Percentiles rank a stretch among this genome's conserved stretches.
Evolutionary conservation across 37 sponge, comb jelly and placozoan genomes (phyloP).

Genomic region (Geodia barretti): DNA sequence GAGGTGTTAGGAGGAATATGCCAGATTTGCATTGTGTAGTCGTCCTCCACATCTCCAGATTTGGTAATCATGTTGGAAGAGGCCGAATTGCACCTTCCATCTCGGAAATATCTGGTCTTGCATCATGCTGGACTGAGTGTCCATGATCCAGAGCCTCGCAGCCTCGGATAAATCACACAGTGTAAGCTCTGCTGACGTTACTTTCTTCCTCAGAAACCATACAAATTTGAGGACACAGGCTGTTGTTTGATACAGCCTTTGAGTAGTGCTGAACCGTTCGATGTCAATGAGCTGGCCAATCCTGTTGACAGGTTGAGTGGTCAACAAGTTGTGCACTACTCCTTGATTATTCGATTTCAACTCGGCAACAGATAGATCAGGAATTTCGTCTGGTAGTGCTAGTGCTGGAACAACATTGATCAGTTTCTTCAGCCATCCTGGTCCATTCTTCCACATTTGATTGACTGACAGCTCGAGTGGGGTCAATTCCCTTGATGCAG

Average conservation of each 20-base stretch:
- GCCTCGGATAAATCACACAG: constrained; percentile 1
- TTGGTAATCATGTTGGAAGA: constrained; percentile 12
- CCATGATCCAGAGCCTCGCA: constrained; percentile 35
- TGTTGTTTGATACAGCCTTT: constrained; percentile 29
- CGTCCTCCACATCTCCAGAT: constrained; percentile 25
- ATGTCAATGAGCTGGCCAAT: constrained; percentile 10
- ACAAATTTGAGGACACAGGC: constrained; percentile 30
- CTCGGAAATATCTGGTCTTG: constrained; percentile 25
- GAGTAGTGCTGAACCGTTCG: constrained; percentile 26
- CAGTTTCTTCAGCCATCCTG: constrained; percentile 15
- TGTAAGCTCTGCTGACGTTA: constrained; percentile 16
- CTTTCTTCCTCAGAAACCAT: constrained; percentile 16
- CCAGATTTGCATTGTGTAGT: constrained; percentile 24
- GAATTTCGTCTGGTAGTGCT: not conserved
- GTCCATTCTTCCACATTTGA: constrained; percentile 21
- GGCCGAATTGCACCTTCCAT: constrained; percentile 27
- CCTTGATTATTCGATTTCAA: constrained; percentile 7
- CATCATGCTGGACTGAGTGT: constrained; percentile 7
- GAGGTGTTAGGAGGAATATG: too few species aligned
- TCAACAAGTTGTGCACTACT: not conserved
- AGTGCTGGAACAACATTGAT: not conserved
- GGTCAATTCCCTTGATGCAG: constrained; percentile 21
- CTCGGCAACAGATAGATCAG: constrained; percentile 24
- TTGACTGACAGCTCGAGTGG: constrained; percentile 1
- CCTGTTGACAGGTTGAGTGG: not conserved